Evolutionary conservation across 2,888 invertebrate genomes (phyloP), one percentile per base, ranked within the genome.

Genomic region (Arenicola marina): DNA sequence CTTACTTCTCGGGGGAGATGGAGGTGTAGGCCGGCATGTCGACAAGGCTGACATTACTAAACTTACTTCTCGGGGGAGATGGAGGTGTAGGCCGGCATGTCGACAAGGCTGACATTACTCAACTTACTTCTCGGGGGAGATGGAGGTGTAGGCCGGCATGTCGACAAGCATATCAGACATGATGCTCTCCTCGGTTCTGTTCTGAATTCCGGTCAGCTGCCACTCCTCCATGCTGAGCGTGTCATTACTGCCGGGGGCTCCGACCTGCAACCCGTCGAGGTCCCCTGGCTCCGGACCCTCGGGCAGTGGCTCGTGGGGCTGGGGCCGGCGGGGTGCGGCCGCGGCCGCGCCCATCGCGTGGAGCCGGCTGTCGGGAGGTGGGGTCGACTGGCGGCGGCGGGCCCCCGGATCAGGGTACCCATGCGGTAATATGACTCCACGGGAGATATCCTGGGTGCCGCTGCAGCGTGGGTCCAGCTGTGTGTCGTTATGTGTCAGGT

Each of bases 101-200:
- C n/a, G n/a, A n/a, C n/a, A n/a, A n/a, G n/a, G n/a, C n/a, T n/a
- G n/a, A n/a, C n/a, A n/a, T n/a, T n/a, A 28, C 24, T 26, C 4
- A 1, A 56, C 65, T 58, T 46, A 68, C 68, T 62, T 63, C 7
- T 70, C 70, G n/a, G 70, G 70, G 0, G 71, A 68, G 28, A 63
- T n/a, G 0, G 78, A 78, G 45, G 73, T 72, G 67, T 76, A 80
- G 54, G 75, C 78, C 1, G 80, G 80, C 59, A 79, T 68, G 58
- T 79, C 80, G n/a, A 79, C 74, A 45, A 79, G 74, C 73, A 79
- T 75, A 24, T 77, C 77, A 1, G 78, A 78, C 61, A 75, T 73
- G 7, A 75, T 68, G 65, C 78, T 79, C 51, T 78, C 75, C 34
- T 76, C 71, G 4, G 78, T 76, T 57, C 69, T 70, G 46, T 79